Base-by-base conservation (phyloP, 2,888 invertebrate species). In the Nysson spinosus region DNA sequence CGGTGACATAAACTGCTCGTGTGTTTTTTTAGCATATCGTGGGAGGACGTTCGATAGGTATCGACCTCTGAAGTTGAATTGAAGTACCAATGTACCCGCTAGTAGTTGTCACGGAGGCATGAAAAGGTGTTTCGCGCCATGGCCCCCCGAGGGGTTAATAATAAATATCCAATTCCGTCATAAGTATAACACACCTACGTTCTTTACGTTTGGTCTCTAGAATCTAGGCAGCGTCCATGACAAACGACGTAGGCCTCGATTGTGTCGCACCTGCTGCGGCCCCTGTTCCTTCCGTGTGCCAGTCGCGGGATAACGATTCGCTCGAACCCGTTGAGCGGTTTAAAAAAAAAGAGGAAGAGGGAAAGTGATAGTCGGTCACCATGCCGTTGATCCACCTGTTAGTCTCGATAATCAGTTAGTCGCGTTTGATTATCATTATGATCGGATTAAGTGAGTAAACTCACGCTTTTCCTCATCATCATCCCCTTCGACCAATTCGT, bases 101-200 rank as follows among this genome's bases (percentile, higher is more conserved):
- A n/a, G n/a, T n/a, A n/a, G n/a, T n/a, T n/a, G n/a, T n/a, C n/a
- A n/a, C n/a, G n/a, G n/a, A n/a, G n/a, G n/a, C n/a, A n/a, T n/a
- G n/a, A n/a, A n/a, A n/a, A 19, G 49, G 58, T 50, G 50, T 22
- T 30, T 11, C 43, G 60, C 42, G 35, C 46, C 55, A 66, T 47
- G 64, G 61, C 46, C 50, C 49, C 50, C 54, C 12, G 34, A 50
- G 57, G 70, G 63, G 60, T 74, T 74, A 74, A 74, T 74, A 74
- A 75, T 74, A 74, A 75, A 74, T 75, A 57, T 22, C 49, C 44
- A 62, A 58, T 69, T 61, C 54, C 56, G 32, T 37, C 64, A 52
- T 49, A 58, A 52, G 55, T 39, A 52, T 32, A 11, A 20, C 35
- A 49, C 49, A 58, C 50, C 49, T 56, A 68, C 52, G 57, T 49